Conservation (phyloP, 2,888 invertebrate species). For the Diarsia dahlii region DNA sequence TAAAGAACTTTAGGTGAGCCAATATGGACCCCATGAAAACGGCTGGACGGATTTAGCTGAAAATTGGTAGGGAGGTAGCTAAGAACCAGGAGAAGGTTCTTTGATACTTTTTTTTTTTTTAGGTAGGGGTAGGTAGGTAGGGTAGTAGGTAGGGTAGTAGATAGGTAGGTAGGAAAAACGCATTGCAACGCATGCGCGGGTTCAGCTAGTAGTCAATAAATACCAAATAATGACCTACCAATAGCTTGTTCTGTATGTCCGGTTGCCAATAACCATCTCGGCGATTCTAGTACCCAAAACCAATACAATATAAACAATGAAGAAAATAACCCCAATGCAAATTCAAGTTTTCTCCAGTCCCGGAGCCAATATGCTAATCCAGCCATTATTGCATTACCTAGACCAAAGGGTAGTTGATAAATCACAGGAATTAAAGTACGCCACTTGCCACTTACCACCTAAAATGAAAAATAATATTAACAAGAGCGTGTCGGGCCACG, state of each 20-base stretch:
- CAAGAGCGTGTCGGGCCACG: too few species aligned
- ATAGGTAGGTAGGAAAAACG: too few species aligned
- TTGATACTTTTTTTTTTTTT: too few species aligned
- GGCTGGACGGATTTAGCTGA: too few species aligned
- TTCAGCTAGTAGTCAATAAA: too few species aligned
- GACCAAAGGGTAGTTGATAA: conserved; percentile 92
- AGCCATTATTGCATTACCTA: conserved; percentile 91
- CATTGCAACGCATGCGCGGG: too few species aligned
- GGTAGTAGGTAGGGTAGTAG: too few species aligned
- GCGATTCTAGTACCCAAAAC: conserved; percentile 91
- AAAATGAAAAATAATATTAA: conserved; percentile 49
- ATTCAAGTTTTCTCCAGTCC: conserved; percentile 92
- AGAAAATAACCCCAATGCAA: conserved; percentile 88
- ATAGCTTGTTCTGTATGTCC: conserved; percentile 88
- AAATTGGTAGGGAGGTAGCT: too few species aligned
- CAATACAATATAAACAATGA: conserved; percentile 86
- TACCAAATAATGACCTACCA: conserved; percentile 69
- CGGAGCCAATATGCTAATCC: conserved; percentile 90
- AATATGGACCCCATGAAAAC: too few species aligned
- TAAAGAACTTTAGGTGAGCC: too few species aligned
- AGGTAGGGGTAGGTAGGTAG: too few species aligned
- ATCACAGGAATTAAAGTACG: conserved; percentile 91
- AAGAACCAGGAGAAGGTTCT: too few species aligned
- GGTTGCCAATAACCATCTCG: conserved; percentile 91
- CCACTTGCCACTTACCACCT: conserved; percentile 91